A percentile compares a stretch with the other conserved stretches of the same genome.
phyloP scores from a whole-genome alignment of 2,113 vertebrate species.

The Pteruthius melanotis region DNA sequence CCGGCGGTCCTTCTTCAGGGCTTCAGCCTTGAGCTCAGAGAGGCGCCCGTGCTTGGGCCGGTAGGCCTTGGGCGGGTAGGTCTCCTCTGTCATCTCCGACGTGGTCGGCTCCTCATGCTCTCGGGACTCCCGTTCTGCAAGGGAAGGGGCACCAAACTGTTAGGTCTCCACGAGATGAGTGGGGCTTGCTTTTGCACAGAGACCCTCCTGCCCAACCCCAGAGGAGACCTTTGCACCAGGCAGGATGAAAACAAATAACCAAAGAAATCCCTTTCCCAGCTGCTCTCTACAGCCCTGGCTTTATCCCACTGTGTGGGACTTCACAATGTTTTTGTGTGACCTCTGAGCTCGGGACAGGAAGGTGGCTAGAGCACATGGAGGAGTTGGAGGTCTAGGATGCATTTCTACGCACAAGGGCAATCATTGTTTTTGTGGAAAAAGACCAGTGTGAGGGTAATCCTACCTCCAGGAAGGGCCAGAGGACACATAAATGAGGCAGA shows the following conservation, averaged over 20 bases:
- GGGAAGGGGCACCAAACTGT: neutral
- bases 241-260: neutral
- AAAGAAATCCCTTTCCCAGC: neutral
- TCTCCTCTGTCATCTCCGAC: conserved; percentile 85
- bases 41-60: conserved; percentile 72
- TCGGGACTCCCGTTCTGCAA: conserved; percentile 85
- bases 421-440: neutral
- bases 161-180: neutral
- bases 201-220: neutral
- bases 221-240: neutral
- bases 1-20: conserved; percentile 86
- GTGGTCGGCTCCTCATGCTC: conserved; percentile 86
- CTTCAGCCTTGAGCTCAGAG: conserved; percentile 85
- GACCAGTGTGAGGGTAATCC: neutral
- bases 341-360: neutral
- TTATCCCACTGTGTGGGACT: neutral
- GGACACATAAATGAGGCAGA: neutral
- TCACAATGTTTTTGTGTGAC: neutral
- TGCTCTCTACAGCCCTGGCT: neutral
- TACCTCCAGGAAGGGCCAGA: neutral
- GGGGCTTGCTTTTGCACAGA: neutral
- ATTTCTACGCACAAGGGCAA: neutral
- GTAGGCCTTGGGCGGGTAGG: conserved; percentile 79
- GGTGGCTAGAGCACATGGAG: neutral
- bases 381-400: neutral